These are phyloP conservation scores for Metopia argyrocephala DNA, from an alignment of 2,888 invertebrate genomes.

Conservation along the genomic window DNA sequence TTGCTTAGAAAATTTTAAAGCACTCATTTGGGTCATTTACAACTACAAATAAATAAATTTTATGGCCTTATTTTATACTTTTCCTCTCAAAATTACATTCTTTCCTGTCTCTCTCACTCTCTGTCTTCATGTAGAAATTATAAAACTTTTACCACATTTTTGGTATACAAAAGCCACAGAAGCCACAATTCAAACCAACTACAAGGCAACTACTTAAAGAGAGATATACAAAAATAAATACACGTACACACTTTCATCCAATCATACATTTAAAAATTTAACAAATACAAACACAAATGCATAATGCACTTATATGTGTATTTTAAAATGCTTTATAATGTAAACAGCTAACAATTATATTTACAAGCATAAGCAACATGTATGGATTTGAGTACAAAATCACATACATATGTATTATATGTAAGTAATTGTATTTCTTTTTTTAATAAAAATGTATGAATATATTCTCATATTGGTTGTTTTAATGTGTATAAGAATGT, in stretches of 20 bases:
- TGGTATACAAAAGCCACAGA: conserved; percentile 28
- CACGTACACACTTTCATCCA: neutral
- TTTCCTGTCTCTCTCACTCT: neutral
- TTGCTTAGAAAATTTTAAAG: neutral
- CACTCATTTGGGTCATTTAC: neutral
- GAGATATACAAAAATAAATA: neutral
- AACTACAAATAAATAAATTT: conserved; percentile 24
- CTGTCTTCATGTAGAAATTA: conserved; percentile 26
- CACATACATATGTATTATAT: too few relatives aligned
- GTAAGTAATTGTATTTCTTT: too few relatives aligned
- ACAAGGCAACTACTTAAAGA: conserved; percentile 4
- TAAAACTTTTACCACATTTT: conserved; percentile 41
- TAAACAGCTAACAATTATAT: neutral
- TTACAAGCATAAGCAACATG: too few relatives aligned
- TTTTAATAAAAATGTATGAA: too few relatives aligned
- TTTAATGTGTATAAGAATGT: neutral
- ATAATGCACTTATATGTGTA: neutral
- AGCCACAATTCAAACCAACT: conserved; percentile 42
- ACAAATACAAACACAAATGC: neutral
- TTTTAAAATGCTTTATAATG: neutral
- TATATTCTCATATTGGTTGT: too few relatives aligned
- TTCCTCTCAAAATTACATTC: neutral
- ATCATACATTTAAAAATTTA: neutral
- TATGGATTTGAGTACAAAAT: too few relatives aligned
- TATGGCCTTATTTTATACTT: conserved; percentile 1